phyloP scores from a whole-genome alignment of 64 coral and sea anemone genomes.

The Catalaphyllia jardinei region DNA sequence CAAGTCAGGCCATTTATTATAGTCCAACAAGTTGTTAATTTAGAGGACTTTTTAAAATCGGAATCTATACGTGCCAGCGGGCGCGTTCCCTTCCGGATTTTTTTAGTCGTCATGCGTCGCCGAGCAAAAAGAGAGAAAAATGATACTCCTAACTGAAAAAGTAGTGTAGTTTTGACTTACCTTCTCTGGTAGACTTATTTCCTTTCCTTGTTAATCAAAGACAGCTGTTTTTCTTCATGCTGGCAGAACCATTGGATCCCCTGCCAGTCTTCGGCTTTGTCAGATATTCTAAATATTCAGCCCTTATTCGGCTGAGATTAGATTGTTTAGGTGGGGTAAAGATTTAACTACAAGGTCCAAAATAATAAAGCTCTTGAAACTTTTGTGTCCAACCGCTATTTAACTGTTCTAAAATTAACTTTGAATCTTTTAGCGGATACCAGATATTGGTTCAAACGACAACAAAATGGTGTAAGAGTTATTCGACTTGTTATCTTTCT shows the following conservation, averaged over 20 bases:
- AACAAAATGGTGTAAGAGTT: not conserved
- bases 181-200: no score
- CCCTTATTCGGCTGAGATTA: not conserved
- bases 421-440: not conserved
- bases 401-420: conserved; percentile 30
- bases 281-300: not conserved
- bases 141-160: no score
- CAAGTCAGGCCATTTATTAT: no score
- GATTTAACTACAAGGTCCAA: not conserved
- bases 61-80: no score
- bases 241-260: not conserved
- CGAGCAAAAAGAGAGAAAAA: no score
- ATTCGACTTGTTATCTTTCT: not conserved
- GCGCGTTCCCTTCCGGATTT: no score
- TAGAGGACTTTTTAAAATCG: no score
- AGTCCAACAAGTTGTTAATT: no score
- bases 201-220: not conserved
- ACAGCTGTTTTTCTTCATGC: not conserved
- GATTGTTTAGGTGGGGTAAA: not conserved
- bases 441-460: conserved; percentile 1
- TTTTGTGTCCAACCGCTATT: not conserved
- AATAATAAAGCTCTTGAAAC: conserved; percentile 38
- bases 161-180: no score
- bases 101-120: no score
- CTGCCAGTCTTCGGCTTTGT: not conserved